phyloP scores from a whole-genome alignment of 2,797 vertebrate species.

The Philypnodon macrostomus region DNA sequence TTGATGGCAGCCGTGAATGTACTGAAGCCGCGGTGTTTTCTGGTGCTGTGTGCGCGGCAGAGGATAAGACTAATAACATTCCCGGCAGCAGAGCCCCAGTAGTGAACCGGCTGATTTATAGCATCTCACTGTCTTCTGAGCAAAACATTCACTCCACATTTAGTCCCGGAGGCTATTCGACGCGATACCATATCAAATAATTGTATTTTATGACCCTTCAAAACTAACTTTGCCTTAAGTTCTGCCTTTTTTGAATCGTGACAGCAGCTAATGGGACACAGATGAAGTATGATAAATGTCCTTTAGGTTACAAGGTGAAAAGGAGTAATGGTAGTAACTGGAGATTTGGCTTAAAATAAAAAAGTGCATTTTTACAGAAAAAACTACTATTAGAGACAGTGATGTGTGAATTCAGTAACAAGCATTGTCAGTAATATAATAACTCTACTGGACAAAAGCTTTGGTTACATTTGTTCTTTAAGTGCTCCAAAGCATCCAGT shows the following conservation, averaged over 20 bases:
- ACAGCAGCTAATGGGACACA: too few relatives aligned
- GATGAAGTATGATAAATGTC: too few relatives aligned
- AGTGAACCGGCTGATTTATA: slow-evolving; percentile 38
- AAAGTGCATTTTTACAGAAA: not conserved
- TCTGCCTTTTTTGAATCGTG: too few relatives aligned
- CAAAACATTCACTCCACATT: slow-evolving; percentile 25
- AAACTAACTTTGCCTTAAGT: not conserved
- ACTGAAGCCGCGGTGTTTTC: slow-evolving; percentile 19
- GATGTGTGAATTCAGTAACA: too few relatives aligned
- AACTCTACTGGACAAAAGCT: too few relatives aligned
- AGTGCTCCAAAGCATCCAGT: too few relatives aligned
- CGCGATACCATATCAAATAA: not conserved
- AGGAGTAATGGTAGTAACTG: too few relatives aligned
- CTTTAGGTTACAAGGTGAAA: too few relatives aligned
- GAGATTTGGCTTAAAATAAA: not conserved
- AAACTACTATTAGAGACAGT: not conserved
- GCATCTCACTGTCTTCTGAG: slow-evolving; percentile 13
- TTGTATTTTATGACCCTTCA: not conserved
- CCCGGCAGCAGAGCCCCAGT: slow-evolving; percentile 22
- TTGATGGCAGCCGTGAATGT: slow-evolving; percentile 13
- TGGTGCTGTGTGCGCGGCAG: slow-evolving; percentile 28
- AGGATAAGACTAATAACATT: slow-evolving; percentile 40
- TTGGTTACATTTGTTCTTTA: too few relatives aligned
- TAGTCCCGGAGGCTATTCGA: slow-evolving; percentile 11
- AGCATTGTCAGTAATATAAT: too few relatives aligned